Percentiles rank a stretch among this genome's conserved stretches.
These are phyloP conservation scores for Cynaeus angustus DNA, from an alignment of 2,888 invertebrate species.

Conservation along the genomic window DNA sequence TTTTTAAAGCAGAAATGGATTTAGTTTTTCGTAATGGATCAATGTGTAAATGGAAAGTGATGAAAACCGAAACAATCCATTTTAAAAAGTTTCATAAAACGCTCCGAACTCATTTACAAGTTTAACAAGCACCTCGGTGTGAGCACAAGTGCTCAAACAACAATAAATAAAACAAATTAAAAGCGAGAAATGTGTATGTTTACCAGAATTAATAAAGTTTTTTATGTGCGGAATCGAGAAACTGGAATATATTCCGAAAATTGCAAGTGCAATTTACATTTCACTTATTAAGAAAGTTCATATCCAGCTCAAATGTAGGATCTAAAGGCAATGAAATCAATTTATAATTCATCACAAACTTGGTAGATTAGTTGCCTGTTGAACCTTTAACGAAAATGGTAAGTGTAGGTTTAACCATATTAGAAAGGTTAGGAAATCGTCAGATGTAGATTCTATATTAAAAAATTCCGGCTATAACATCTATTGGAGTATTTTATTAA, in stretches of 20 bases:
- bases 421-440: background rate
- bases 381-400: background rate
- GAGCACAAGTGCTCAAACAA: too few relatives aligned
- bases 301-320: slow-evolving; percentile 14
- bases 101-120: too few relatives aligned
- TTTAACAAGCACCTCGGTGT: too few relatives aligned
- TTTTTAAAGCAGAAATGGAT: background rate
- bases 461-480: too few relatives aligned
- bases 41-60: background rate
- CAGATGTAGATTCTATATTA: too few relatives aligned
- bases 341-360: slow-evolving; percentile 25
- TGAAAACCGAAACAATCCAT: background rate
- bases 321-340: slow-evolving; percentile 1
- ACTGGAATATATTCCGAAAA: background rate
- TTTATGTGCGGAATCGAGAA: background rate
- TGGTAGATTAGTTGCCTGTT: background rate
- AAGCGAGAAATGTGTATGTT: background rate
- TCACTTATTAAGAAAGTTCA: slow-evolving; percentile 18
- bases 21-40: slow-evolving; percentile 1
- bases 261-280: slow-evolving; percentile 20
- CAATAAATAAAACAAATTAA: background rate
- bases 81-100: background rate
- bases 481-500: too few relatives aligned
- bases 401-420: background rate
- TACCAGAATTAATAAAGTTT: slow-evolving; percentile 5